phyloP scores from a whole-genome alignment of 2,113 vertebrate species.

The Puma concolor region DNA sequence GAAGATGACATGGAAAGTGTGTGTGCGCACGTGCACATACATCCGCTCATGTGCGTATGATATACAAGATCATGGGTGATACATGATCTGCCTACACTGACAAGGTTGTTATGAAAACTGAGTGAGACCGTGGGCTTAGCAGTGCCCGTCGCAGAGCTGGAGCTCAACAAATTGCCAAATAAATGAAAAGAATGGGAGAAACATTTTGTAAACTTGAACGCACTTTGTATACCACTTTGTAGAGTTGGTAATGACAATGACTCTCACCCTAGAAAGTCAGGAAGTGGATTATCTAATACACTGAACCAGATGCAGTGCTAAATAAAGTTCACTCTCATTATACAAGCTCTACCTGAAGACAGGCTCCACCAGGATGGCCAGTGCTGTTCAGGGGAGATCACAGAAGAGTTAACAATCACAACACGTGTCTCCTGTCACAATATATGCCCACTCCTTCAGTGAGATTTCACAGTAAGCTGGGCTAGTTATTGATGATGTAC shows the following conservation, averaged over 20 bases:
- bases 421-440: background rate
- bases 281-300: background rate
- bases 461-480: conserved; percentile 26
- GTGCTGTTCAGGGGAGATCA: background rate
- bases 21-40: background rate
- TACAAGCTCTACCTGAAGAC: background rate
- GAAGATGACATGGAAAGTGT: background rate
- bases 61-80: background rate
- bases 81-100: background rate
- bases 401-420: background rate
- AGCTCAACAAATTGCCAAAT: background rate
- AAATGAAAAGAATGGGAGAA: background rate
- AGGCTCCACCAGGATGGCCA: background rate
- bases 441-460: background rate
- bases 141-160: background rate
- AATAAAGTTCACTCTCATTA: background rate
- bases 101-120: background rate
- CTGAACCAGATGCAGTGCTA: background rate
- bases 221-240: background rate
- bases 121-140: background rate
- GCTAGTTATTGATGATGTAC: conserved; percentile 1
- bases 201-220: background rate
- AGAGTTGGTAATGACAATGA: background rate
- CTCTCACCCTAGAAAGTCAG: background rate
- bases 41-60: background rate